Percentiles rank a stretch among this genome's conserved stretches.
Evolutionary conservation across 2,113 vertebrate genomes (phyloP).

Genomic region (Gyps fulvus): DNA sequence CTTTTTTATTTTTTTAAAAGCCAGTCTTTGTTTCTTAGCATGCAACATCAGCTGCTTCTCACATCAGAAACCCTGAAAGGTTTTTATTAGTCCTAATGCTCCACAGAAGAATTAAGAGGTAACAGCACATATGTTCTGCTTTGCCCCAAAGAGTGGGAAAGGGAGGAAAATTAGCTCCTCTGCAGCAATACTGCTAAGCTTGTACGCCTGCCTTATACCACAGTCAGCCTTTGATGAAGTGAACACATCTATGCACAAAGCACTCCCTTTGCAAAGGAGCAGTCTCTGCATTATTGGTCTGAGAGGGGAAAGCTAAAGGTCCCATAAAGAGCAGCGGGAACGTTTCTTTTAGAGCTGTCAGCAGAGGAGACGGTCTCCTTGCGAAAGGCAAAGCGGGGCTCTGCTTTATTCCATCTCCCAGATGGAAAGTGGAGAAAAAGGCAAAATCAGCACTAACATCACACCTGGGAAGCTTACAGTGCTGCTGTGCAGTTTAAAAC

Average conservation of each 20-base stretch:
- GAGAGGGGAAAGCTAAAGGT: constrained; percentile 16
- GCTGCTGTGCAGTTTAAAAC: background rate
- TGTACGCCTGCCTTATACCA: background rate
- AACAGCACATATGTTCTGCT: background rate
- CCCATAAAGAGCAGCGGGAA: constrained; percentile 16
- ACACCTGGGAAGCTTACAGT: background rate
- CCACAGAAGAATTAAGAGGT: constrained; percentile 34
- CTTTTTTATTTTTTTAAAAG: background rate
- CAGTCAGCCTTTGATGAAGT: background rate
- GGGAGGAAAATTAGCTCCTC: background rate
- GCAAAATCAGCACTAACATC: background rate
- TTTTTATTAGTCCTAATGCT: constrained; percentile 48
- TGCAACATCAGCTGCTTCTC: constrained; percentile 16
- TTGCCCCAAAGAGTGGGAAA: background rate
- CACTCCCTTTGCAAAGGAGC: background rate
- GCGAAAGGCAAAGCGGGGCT: background rate
- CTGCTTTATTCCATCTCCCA: constrained; percentile 5
- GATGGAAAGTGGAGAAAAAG: background rate
- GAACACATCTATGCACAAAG: background rate
- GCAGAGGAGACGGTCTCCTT: constrained; percentile 23
- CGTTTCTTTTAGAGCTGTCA: background rate
- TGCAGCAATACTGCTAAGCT: background rate
- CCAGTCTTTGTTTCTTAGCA: constrained; percentile 5
- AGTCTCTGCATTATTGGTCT: background rate
- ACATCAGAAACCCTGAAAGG: constrained; percentile 32